Evolutionary conservation across 2,113 vertebrate genomes (phyloP).

Genomic region (Rhinoptilus africanus): DNA sequence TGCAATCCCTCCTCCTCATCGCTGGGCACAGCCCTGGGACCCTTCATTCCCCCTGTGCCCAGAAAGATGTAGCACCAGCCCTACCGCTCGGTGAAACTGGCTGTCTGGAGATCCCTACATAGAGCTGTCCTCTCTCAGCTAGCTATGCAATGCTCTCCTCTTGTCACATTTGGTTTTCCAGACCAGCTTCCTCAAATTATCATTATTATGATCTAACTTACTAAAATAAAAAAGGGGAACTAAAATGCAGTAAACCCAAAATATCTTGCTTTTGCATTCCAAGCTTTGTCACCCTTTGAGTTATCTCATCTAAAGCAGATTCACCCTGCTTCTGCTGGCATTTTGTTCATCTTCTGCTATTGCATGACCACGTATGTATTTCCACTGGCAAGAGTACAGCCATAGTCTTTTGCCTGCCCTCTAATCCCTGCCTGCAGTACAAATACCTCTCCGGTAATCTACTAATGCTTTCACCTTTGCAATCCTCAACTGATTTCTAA

Average conservation of each 20-base stretch:
- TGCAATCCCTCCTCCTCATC: neutral
- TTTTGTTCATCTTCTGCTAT: neutral
- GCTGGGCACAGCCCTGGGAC: neutral
- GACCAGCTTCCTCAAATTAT: constrained; percentile 37
- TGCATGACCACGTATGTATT: neutral
- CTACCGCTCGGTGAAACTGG: neutral
- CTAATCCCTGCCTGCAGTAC: neutral
- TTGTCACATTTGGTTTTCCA: neutral
- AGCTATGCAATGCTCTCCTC: neutral
- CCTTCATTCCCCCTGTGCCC: neutral
- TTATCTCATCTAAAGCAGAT: neutral
- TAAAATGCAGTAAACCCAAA: neutral
- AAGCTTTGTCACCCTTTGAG: neutral
- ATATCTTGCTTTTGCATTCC: neutral
- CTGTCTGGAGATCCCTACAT: neutral
- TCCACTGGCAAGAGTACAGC: neutral
- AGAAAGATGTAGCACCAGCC: neutral
- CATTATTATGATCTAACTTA: neutral
- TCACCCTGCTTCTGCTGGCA: neutral
- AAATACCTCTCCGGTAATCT: neutral
- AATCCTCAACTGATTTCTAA: neutral
- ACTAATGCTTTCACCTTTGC: constrained; percentile 6
- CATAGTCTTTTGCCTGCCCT: neutral
- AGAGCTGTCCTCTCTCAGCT: neutral
- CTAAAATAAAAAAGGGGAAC: constrained; percentile 3